Evolutionary conservation across 92 coral and sea anemone genomes (phyloP), one percentile per base, ranked within the genome.

Genomic region (Metridium senile): DNA sequence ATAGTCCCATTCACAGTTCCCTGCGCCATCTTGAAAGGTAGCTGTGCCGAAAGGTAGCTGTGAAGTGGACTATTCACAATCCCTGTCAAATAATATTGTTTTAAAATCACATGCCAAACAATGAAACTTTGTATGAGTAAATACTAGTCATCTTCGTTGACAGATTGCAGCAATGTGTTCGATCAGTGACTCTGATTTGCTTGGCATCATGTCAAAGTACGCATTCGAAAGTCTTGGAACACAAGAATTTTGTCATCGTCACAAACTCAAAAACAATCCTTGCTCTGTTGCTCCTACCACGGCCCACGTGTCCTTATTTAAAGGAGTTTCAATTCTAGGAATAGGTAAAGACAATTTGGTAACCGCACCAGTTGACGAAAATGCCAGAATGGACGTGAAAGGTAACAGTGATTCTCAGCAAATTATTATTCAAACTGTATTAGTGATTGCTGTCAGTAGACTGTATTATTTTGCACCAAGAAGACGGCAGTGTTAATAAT

Each of bases 261-360:
- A 90, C 76, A 81, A 71, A 43, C 71, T 90, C 33, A 86, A 84
- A 13, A 71, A 72, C 47, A 61, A 77, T 66, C 93, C 98, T 19
- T 84, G 97, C 53, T 77, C 75, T 11, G 71, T 88, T 58, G 89
- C 69, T 2, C 91, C 98, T 1, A 87, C 89, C 11, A 90, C 98
- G 17, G 80, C 89, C 0, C 98, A 93, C 80, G 81, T 91, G 47
- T 93, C 98, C 6, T 62, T 92, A 13, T 84, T 80, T 26, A 93
- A 93, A 75, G 98, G 93, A 34, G 84, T 66, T 16, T 91, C 96
- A 13, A 86, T 91, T 32, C 83, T 91, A 13, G 97, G 98, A 22
- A 52, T 89, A 17, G 98, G 97, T 11, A 86, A 93, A 64, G 86
- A 81, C 16, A 76, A 84, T 66, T 69, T 92, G 33, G 66, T 89